Percentiles rank a stretch among this genome's conserved stretches.
phyloP scores from a whole-genome alignment of 2,797 vertebrate genomes.

The Aeoliscus strigatus region DNA sequence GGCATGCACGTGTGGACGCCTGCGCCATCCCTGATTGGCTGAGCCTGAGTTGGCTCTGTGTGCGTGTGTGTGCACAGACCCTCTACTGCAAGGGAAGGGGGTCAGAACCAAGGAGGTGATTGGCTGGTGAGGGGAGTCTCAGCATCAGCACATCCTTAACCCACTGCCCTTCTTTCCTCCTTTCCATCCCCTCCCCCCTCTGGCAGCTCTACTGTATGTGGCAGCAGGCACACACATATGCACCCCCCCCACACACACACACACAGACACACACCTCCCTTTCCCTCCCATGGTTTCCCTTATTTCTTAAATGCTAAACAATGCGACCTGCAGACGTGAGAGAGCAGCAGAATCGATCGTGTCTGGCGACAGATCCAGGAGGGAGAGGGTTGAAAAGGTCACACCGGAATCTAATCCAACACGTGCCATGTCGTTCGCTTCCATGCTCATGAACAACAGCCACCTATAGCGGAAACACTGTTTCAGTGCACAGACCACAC shows the following conservation, averaged over 20 bases:
- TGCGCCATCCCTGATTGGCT: slow-evolving; percentile 13
- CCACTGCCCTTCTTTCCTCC: slow-evolving; percentile 68
- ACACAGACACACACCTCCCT: not conserved
- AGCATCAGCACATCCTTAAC: slow-evolving; percentile 68
- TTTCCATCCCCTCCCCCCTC: slow-evolving; percentile 5
- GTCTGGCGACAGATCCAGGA: slow-evolving; percentile 23
- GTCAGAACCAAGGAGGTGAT: slow-evolving; percentile 45
- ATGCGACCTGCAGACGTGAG: slow-evolving; percentile 23
- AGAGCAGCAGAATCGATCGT: slow-evolving; percentile 21
- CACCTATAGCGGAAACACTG: too few species aligned
- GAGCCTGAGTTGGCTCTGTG: slow-evolving; percentile 1
- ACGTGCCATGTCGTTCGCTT: not conserved
- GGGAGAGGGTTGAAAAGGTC: slow-evolving; percentile 18
- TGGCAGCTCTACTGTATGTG: slow-evolving; percentile 36
- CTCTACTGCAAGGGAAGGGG: slow-evolving; percentile 34
- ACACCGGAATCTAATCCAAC: slow-evolving; percentile 5
- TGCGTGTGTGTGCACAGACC: slow-evolving; percentile 23
- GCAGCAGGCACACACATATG: slow-evolving; percentile 10
- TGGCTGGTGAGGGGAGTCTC: slow-evolving; percentile 52
- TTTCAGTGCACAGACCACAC: not conserved
- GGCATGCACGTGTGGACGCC: slow-evolving; percentile 9
- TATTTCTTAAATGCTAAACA: slow-evolving; percentile 39
- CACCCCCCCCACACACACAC: slow-evolving; percentile 3
- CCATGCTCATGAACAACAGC: too few species aligned
- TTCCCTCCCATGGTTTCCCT: not conserved